phyloP scores from a whole-genome alignment of 2,888 invertebrate genomes.

The Melinopterus prodromus region DNA sequence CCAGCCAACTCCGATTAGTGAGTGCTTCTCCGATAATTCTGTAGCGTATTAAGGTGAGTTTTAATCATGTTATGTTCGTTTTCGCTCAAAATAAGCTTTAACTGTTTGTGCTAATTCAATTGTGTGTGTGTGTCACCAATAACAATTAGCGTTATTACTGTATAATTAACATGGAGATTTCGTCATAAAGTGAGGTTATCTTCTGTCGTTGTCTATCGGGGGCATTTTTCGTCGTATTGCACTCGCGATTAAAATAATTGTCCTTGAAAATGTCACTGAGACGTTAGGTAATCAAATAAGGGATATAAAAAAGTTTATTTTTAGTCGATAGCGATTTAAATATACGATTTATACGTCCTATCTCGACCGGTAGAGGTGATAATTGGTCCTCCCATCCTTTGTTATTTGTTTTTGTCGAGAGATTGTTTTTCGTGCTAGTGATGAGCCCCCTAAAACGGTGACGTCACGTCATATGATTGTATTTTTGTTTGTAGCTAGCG shows the following conservation, averaged over 20 bases:
- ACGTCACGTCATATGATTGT: neutral
- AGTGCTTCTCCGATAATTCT: too few species aligned
- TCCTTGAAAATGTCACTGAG: neutral
- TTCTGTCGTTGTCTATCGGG: neutral
- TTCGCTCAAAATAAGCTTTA: too few species aligned
- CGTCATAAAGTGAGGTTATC: neutral
- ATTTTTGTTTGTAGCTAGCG: neutral
- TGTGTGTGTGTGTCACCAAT: too few species aligned
- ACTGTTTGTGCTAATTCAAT: too few species aligned
- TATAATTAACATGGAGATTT: too few species aligned
- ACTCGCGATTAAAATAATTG: neutral
- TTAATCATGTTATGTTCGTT: too few species aligned
- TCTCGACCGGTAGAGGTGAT: neutral
- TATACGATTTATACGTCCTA: neutral
- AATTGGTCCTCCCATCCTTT: neutral
- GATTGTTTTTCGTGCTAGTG: too few species aligned
- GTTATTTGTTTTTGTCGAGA: neutral
- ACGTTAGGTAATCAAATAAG: neutral
- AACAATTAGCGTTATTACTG: too few species aligned
- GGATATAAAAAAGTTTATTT: neutral
- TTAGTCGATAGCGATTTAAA: neutral
- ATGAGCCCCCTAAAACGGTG: neutral
- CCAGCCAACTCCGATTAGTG: too few species aligned
- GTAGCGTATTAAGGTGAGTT: too few species aligned
- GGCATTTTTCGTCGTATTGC: neutral